Evolutionary conservation across 1,140 invertebrate genomes (phyloP).

Genomic region (Rhopalosiphum maidis): DNA sequence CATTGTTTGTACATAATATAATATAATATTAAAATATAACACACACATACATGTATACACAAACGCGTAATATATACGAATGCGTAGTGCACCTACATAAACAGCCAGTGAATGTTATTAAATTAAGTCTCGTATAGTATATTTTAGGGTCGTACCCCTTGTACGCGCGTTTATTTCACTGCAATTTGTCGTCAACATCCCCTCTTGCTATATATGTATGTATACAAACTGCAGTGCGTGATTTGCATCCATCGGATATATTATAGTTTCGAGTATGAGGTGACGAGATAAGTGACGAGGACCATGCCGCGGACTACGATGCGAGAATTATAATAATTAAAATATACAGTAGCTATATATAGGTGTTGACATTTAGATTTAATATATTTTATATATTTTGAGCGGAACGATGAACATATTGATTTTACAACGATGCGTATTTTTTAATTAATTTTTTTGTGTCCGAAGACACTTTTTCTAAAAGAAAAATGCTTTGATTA

Average conservation of each 20-base stretch:
- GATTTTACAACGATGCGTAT: neutral
- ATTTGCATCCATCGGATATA: neutral
- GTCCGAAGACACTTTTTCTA: no score
- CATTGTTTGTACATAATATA: neutral
- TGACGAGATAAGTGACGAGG: slow-evolving; percentile 39
- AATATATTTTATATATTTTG: no score
- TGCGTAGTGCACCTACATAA: neutral
- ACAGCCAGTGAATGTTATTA: neutral
- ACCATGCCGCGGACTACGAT: slow-evolving; percentile 38
- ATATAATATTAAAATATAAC: neutral
- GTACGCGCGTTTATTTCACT: neutral
- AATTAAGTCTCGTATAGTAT: neutral
- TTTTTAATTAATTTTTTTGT: neutral
- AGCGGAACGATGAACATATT: neutral
- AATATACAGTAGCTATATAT: neutral
- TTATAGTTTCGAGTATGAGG: neutral
- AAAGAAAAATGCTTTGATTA: no score
- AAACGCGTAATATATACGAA: neutral
- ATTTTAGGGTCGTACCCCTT: neutral
- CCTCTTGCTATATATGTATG: neutral
- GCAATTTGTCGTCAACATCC: slow-evolving; percentile 34
- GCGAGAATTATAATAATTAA: slow-evolving; percentile 11
- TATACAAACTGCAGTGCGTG: neutral
- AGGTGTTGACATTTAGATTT: no score
- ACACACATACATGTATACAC: neutral